Conservation (phyloP, 2,888 invertebrate genomes). For the Gastrophysa polygoni region DNA sequence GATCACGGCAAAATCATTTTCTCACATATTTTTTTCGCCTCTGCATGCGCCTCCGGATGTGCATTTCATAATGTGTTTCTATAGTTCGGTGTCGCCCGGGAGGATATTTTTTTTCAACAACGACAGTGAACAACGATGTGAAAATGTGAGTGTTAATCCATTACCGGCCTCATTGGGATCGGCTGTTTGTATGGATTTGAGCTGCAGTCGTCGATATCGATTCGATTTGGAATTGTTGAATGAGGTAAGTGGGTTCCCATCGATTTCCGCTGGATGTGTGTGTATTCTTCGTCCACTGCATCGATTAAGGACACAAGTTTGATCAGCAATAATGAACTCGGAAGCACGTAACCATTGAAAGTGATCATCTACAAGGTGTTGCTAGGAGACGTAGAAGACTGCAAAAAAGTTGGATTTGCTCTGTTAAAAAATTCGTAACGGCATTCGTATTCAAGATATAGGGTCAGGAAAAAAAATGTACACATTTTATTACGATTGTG, state of each 20-base stretch:
- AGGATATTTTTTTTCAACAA: slow-evolving; percentile 13
- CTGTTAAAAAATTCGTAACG: too few species aligned
- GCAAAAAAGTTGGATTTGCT: too few species aligned
- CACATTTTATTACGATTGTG: too few species aligned
- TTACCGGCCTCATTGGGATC: slow-evolving; percentile 9
- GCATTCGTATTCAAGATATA: too few species aligned
- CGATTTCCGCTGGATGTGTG: background rate
- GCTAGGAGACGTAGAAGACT: too few species aligned
- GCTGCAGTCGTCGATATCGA: background rate
- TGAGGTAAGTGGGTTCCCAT: slow-evolving; percentile 9
- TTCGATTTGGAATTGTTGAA: background rate
- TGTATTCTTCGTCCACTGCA: background rate
- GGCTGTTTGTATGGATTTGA: slow-evolving; percentile 12
- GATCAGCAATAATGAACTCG: too few species aligned
- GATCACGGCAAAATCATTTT: background rate
- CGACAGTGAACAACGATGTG: slow-evolving; percentile 23
- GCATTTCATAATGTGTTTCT: background rate
- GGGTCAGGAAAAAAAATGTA: too few species aligned
- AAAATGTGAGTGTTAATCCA: slow-evolving; percentile 15
- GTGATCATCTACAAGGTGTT: too few species aligned
- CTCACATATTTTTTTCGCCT: background rate
- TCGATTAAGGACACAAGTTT: too few species aligned
- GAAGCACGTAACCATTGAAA: too few species aligned
- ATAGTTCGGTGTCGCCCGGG: background rate
- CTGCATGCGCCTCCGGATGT: background rate